Conservation (phyloP, 2,888 invertebrate genomes). For the Amblyjoppa fuscipennis region DNA sequence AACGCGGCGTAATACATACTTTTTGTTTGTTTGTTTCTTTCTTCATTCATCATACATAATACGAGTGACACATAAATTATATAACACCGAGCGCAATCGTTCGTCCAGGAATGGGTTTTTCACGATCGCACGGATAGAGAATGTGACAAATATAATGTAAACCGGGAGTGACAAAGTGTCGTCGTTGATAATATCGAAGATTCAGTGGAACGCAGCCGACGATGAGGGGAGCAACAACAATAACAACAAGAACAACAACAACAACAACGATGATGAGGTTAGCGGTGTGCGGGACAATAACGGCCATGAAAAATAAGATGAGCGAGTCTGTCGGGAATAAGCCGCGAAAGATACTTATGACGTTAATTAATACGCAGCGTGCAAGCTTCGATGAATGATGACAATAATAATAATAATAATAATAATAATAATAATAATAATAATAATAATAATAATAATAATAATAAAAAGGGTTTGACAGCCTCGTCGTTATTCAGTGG, state of each 20-base stretch:
- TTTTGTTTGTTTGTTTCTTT: constrained; percentile 24
- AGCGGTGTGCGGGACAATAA: constrained; percentile 10
- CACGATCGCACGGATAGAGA: constrained; percentile 24
- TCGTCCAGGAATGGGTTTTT: constrained; percentile 11
- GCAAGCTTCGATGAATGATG: not conserved
- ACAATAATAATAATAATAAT: not conserved
- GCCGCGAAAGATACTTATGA: not conserved
- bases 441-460: not conserved
- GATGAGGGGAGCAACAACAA: constrained; percentile 58
- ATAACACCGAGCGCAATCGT: constrained; percentile 42
- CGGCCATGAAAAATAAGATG: not conserved
- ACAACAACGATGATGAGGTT: constrained; percentile 60
- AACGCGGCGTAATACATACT: constrained; percentile 38
- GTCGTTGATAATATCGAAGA: constrained; percentile 29
- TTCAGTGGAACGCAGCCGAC: constrained; percentile 25
- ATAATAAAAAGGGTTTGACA: not conserved
- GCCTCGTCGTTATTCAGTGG: constrained; percentile 32
- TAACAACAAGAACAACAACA: constrained; percentile 68
- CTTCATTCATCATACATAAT: constrained; percentile 47
- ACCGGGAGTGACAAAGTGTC: constrained; percentile 14
- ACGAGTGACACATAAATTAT: constrained; percentile 50
- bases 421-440: not conserved
- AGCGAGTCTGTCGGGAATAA: not conserved
- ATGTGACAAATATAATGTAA: constrained; percentile 26
- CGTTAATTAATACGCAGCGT: not conserved